phyloP scores from a whole-genome alignment of 2,888 invertebrate species.

The Hybos culiciformis region DNA sequence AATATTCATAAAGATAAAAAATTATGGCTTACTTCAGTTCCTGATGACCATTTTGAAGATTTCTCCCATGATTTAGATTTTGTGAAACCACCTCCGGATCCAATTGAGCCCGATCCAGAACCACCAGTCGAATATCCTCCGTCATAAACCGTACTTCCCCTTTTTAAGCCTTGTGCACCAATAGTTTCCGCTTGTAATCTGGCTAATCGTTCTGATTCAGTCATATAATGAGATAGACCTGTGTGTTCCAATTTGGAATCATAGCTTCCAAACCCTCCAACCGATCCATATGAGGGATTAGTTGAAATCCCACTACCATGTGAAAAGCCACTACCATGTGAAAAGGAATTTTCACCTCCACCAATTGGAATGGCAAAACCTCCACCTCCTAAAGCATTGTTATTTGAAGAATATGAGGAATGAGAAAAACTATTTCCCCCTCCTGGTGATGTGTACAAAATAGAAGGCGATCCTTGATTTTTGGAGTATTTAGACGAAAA shows the following conservation, averaged over 20 bases:
- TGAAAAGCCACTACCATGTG: slow-evolving; percentile 7
- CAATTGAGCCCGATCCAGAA: slow-evolving; percentile 9
- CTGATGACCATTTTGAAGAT: slow-evolving; percentile 35
- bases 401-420: slow-evolving; percentile 9
- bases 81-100: slow-evolving; percentile 17
- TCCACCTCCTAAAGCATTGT: slow-evolving; percentile 2
- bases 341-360: slow-evolving; percentile 12
- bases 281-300: slow-evolving; percentile 3
- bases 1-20: not conserved
- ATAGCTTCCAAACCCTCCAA: slow-evolving; percentile 5
- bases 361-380: slow-evolving; percentile 1
- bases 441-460: not conserved
- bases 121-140: slow-evolving; percentile 12
- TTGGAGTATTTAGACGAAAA: slow-evolving; percentile 8
- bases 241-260: slow-evolving; percentile 12
- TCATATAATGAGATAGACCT: slow-evolving; percentile 24
- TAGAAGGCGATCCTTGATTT: slow-evolving; percentile 2
- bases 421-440: slow-evolving; percentile 9
- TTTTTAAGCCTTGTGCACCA: slow-evolving; percentile 18
- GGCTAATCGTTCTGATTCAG: slow-evolving; percentile 29
- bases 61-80: slow-evolving; percentile 34
- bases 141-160: slow-evolving; percentile 19
- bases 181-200: slow-evolving; percentile 25
- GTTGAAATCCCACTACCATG: too few relatives aligned
- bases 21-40: slow-evolving; percentile 25